These are phyloP conservation scores for Parnassius mnemosyne DNA, from an alignment of 2,888 invertebrate species.

Conservation along the genomic window DNA sequence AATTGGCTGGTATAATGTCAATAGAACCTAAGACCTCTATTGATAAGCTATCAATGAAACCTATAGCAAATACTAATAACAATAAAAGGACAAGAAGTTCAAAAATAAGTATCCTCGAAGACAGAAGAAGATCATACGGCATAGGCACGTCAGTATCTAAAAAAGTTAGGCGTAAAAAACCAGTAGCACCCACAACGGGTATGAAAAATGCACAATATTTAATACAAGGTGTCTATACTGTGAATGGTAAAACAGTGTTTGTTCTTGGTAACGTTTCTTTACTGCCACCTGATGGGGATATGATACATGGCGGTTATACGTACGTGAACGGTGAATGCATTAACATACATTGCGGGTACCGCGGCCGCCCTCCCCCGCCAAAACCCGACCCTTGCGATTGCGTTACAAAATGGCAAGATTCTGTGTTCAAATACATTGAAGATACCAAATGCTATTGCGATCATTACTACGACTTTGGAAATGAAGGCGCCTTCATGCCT, in stretches of 20 bases:
- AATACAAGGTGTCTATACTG: slow-evolving; percentile 55
- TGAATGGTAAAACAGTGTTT: slow-evolving; percentile 51
- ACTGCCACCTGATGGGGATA: slow-evolving; percentile 52
- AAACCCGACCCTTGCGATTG: slow-evolving; percentile 58
- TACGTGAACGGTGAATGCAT: slow-evolving; percentile 42
- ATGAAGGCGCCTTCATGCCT: slow-evolving; percentile 53
- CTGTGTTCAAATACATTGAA: slow-evolving; percentile 52
- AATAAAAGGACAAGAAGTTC: slow-evolving; percentile 38
- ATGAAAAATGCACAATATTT: slow-evolving; percentile 53
- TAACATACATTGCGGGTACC: slow-evolving; percentile 59
- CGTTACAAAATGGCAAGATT: slow-evolving; percentile 53
- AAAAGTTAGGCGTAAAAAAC: slow-evolving; percentile 41
- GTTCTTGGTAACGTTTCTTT: slow-evolving; percentile 52
- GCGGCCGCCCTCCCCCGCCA: slow-evolving; percentile 44
- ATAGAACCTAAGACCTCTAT: slow-evolving; percentile 44
- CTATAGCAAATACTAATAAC: slow-evolving; percentile 35
- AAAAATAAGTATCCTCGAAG: slow-evolving; percentile 42
- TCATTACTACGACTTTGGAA: slow-evolving; percentile 59
- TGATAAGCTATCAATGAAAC: slow-evolving; percentile 39
- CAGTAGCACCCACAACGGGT: slow-evolving; percentile 52
- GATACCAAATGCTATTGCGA: slow-evolving; percentile 60
- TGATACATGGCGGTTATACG: slow-evolving; percentile 64
- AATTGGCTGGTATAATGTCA: slow-evolving; percentile 52
- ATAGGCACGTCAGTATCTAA: slow-evolving; percentile 44
- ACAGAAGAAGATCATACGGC: slow-evolving; percentile 54